Evolutionary conservation across 2,888 invertebrate species (phyloP), one percentile per base, ranked within the genome.

Genomic region (Oithona nana): DNA sequence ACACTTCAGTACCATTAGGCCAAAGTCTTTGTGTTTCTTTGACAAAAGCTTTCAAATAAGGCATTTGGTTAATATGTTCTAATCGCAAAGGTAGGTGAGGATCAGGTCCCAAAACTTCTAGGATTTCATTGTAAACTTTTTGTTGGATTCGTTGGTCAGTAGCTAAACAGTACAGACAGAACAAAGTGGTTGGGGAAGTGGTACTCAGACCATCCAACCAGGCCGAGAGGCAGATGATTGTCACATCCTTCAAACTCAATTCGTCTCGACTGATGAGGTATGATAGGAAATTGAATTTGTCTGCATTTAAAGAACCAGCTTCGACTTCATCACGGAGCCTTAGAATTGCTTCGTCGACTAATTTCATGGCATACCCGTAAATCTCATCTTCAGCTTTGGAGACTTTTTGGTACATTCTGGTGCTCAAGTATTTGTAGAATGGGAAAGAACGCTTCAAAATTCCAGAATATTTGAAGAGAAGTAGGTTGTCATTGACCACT

Each of bases 11-110:
- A 13, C 73, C 73, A 60, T 73, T 71, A 0, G 75, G 75, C 64
- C 70, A 73, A 64, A 75, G 68, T 59, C 75, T 71, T 54, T 78
- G 71, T 0, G 79, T 73, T 71, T 83, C 83, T 69, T 81, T 83
- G 3, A 83, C 71, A 67, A 80, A 80, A 1, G 82, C 82, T 68
- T 77, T 78, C 8, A 83, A 71, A 67, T 81, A 82, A 1, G 71
- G 70, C 52, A 76, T 66, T 31, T 71, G 68, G 51, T 69, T 68
- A 29, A 77, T 66, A 24, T 69, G 67, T 16, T 74, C 72, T 16
- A 72, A 68, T 1, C 73, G 74, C 1, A 77, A 68, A 11, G 39
- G 39, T 2, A 68, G 67, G 39, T 67, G 64, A 24, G 69, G 68
- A 39, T 69, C 66, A 8, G 49, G 13, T 54, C 70, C 70, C 48